Evolutionary conservation across 2,888 invertebrate species (phyloP).

Genomic region (Napeogenes sylphis): DNA sequence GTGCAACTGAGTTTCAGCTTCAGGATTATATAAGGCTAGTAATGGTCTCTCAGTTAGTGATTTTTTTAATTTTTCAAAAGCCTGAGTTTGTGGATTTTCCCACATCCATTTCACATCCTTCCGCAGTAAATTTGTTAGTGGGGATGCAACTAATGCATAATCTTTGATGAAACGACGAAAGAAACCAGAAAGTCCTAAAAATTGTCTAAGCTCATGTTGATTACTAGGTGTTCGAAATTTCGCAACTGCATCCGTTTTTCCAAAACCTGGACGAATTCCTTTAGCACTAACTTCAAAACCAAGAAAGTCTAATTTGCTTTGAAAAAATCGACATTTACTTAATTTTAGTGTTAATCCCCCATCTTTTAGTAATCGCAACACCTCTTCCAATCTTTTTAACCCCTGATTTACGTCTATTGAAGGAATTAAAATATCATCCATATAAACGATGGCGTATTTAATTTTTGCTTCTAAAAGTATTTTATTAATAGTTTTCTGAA

Average conservation of each 20-base stretch:
- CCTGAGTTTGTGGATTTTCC: conserved; percentile 17
- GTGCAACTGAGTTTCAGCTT: no score
- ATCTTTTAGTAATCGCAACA: no score
- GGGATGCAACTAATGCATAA: conserved; percentile 8
- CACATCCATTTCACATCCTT: conserved; percentile 23
- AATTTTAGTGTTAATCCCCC: no score
- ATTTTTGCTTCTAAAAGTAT: no score
- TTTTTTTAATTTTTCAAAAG: conserved; percentile 10
- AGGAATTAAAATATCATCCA: no score
- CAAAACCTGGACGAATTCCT: conserved; percentile 33
- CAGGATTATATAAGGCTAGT: no score
- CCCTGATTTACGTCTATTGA: no score
- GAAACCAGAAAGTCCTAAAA: conserved; percentile 10
- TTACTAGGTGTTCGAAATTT: conserved; percentile 32
- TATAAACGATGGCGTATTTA: no score
- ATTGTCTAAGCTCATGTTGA: conserved; percentile 28
- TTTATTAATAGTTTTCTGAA: no score
- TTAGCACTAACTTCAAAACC: conserved; percentile 16
- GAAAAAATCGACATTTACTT: conserved; percentile 11
- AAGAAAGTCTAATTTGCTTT: conserved; percentile 29
- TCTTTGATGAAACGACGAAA: conserved; percentile 15
- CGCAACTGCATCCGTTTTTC: conserved; percentile 32
- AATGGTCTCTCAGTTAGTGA: no score
- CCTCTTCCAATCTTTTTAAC: no score
- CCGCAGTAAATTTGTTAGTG: conserved; percentile 21